Base-by-base conservation (phyloP, 2,797 vertebrate species). In the Sebastes hopkinsi region DNA sequence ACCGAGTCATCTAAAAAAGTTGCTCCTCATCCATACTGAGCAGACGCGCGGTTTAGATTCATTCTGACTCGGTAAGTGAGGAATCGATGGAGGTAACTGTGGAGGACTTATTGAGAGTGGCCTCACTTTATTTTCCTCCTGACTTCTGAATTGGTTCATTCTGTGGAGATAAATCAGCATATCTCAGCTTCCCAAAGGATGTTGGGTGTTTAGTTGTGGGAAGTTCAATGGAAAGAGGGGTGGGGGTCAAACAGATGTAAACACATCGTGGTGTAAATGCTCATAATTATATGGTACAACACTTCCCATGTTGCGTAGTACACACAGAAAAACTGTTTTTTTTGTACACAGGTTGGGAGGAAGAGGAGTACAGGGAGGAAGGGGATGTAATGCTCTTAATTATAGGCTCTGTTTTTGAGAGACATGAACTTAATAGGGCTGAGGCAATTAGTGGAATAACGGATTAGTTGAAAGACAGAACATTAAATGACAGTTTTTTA, bases 11-110 rank as follows among this genome's bases (percentile, higher is more conserved):
- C 46, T 20, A 13, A 38, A 85, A 85, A 83, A 80, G 77, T 58
- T 72, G 66, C 69, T 6, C 2, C 77, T 84, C 65, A 64, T 87
- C 81, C 84, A 84, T 42, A 72, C 71, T 4, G 79, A 84, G 88
- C 68, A 81, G 82, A 56, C 8, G 50, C 2, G 56, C 3, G n/a
- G n/a, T 64, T 64, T 54, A 18, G 22, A 87, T 75, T 42, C 61
- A 81, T 72, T 88, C 65, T 16, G 34, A 81, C 71, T 84, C 30
- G 2, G 20, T 30, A 36, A 72, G 81, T 18, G 67, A 85, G 75
- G 3, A 84, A 87, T 88, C 64, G 11, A 88, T 77, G 27, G 46
- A 12, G 30, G 77, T 13, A 67, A 73, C 4, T 23, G 42, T 52
- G 23, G 65, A 78, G 60, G 81, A 72, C 56, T 75, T 32, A 42